These are phyloP conservation scores for Sebastes vulpes DNA, from an alignment of 2,797 vertebrate species.

Conservation along the genomic window DNA sequence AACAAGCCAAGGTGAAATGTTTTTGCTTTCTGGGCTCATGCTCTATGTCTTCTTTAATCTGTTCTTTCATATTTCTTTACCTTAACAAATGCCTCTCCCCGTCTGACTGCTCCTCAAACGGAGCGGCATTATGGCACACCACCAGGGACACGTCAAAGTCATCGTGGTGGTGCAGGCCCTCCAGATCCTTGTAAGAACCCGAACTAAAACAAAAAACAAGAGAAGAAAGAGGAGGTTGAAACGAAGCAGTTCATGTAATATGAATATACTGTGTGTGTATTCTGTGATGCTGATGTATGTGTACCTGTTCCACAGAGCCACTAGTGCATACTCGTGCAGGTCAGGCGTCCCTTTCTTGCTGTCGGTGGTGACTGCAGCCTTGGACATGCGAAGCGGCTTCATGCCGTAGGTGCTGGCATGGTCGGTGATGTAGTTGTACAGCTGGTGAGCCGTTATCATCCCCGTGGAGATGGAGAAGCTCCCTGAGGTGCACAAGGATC, in stretches of 20 bases:
- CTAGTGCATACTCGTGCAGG: constrained; percentile 94
- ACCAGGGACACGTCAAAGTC: constrained; percentile 98
- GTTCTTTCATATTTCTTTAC: constrained; percentile 71
- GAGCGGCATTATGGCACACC: constrained; percentile 94
- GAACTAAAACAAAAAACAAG: constrained; percentile 45
- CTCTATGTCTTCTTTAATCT: not conserved
- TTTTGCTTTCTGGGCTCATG: not conserved
- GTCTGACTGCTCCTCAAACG: constrained; percentile 97
- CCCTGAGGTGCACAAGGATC: constrained; percentile 77
- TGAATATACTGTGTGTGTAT: not conserved
- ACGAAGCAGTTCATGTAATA: not conserved
- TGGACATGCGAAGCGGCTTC: constrained; percentile 97
- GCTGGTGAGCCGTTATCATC: constrained; percentile 96
- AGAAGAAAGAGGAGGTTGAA: not conserved
- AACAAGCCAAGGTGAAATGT: not conserved
- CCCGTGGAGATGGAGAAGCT: constrained; percentile 92
- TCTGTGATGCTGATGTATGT: accelerated
- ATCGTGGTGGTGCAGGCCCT: constrained; percentile 95
- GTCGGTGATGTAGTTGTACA: constrained; percentile 98
- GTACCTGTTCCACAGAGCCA: constrained; percentile 97
- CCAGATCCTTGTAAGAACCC: constrained; percentile 92
- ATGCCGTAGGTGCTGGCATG: constrained; percentile 95
- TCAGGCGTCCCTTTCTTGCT: constrained; percentile 90
- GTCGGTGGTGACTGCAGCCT: constrained; percentile 77
- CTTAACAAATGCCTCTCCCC: constrained; percentile 93